Percentiles rank a stretch among this genome's conserved stretches.
Conservation (phyloP, 2,888 invertebrate genomes). For the Tachina lurida region DNA sequence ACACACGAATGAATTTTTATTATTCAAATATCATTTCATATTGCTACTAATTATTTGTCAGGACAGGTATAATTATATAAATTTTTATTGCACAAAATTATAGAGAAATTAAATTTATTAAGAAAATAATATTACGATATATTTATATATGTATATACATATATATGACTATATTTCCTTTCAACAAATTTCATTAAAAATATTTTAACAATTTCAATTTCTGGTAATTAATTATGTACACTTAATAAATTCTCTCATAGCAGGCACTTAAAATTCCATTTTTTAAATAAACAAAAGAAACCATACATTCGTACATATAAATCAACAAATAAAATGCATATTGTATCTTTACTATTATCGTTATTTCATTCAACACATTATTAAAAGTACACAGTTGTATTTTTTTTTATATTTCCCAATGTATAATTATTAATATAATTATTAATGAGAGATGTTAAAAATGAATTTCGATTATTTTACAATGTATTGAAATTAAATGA, state of each 20-base stretch:
- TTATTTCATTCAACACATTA: constrained; percentile 12
- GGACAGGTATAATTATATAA: no score
- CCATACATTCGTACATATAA: neutral
- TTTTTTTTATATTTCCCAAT: neutral
- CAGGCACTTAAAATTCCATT: constrained; percentile 13
- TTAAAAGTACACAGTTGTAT: neutral
- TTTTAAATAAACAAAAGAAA: constrained; percentile 31
- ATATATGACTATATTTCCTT: neutral
- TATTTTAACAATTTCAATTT: neutral
- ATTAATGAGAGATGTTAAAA: constrained; percentile 38
- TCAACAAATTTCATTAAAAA: neutral
- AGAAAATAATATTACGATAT: no score
- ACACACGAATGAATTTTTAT: no score
- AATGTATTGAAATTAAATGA: constrained; percentile 22
- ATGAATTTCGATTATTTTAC: constrained; percentile 42
- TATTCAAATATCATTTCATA: no score
- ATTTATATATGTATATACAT: no score
- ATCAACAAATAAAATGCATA: constrained; percentile 7
- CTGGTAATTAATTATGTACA: constrained; percentile 24
- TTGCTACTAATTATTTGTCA: no score
- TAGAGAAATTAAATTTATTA: no score
- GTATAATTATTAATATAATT: neutral
- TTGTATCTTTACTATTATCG: neutral
- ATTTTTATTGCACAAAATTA: no score
- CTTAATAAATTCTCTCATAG: constrained; percentile 15